Conservation (phyloP, 2,888 invertebrate species). For the Thymelicus acteon region DNA sequence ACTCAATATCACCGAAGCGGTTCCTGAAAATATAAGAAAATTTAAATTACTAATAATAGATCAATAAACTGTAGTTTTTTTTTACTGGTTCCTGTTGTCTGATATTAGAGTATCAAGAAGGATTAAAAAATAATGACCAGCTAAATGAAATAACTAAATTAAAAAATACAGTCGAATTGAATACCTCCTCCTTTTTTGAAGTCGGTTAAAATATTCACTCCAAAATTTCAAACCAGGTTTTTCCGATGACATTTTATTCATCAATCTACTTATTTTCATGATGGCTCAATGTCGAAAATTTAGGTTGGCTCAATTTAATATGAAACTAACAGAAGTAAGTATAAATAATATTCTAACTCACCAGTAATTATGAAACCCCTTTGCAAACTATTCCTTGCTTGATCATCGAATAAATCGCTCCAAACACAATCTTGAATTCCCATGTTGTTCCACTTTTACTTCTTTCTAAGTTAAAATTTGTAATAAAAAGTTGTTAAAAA, state of each 20-base stretch:
- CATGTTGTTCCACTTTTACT: constrained; percentile 32
- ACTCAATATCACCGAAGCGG: constrained; percentile 53
- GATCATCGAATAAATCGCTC: constrained; percentile 55
- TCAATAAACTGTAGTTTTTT: too few species aligned
- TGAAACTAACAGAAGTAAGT: constrained; percentile 7
- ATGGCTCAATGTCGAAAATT: too few species aligned
- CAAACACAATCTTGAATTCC: constrained; percentile 52
- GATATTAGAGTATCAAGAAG: too few species aligned
- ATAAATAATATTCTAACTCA: constrained; percentile 40
- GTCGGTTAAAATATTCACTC: too few species aligned
- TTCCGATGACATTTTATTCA: too few species aligned
- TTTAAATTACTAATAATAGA: neutral
- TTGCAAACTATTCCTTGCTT: constrained; percentile 50
- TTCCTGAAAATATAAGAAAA: constrained; percentile 51
- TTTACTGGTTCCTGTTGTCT: too few species aligned
- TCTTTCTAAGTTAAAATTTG: constrained; percentile 1
- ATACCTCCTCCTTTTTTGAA: too few species aligned
- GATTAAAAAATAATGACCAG: too few species aligned
- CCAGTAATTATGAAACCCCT: constrained; percentile 56
- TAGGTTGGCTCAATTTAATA: neutral
- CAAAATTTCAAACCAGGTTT: too few species aligned
- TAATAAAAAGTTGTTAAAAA: constrained; percentile 18
- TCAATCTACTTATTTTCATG: too few species aligned
- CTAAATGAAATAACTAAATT: too few species aligned
- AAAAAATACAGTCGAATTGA: too few species aligned